Conservation (phyloP, 2,888 invertebrate genomes). For the Andrena chrysosceles region DNA sequence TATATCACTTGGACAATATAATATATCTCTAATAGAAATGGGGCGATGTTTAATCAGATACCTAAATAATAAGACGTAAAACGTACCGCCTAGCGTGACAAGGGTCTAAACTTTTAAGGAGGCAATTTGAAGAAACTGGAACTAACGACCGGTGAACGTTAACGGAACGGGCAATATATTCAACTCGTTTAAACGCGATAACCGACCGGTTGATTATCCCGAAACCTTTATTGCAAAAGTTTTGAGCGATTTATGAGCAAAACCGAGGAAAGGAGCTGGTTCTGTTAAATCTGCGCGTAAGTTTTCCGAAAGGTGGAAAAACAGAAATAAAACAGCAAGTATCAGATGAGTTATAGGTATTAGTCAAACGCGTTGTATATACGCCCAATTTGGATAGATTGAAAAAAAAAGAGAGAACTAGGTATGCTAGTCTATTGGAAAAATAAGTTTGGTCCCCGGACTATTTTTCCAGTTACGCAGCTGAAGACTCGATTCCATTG, state of each 20-base stretch:
- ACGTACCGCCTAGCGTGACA: neutral
- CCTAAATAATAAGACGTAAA: no score
- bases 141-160: constrained; percentile 31
- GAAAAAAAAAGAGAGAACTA: neutral
- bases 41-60: no score
- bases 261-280: neutral
- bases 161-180: neutral
- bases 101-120: neutral
- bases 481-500: constrained; percentile 34
- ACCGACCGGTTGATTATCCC: constrained; percentile 9
- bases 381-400: neutral
- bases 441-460: neutral
- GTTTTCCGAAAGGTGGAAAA: neutral
- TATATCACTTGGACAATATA: no score
- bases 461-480: neutral
- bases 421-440: neutral
- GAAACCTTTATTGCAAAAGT: constrained; percentile 73
- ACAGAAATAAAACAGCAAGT: neutral
- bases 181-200: constrained; percentile 33
- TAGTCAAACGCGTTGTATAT: neutral
- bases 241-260: constrained; percentile 37
- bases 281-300: neutral
- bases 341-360: neutral
- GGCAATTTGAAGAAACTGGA: constrained; percentile 37
- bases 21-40: no score